Conservation (phyloP, 2,888 invertebrate genomes). For the Gari tellinella region DNA sequence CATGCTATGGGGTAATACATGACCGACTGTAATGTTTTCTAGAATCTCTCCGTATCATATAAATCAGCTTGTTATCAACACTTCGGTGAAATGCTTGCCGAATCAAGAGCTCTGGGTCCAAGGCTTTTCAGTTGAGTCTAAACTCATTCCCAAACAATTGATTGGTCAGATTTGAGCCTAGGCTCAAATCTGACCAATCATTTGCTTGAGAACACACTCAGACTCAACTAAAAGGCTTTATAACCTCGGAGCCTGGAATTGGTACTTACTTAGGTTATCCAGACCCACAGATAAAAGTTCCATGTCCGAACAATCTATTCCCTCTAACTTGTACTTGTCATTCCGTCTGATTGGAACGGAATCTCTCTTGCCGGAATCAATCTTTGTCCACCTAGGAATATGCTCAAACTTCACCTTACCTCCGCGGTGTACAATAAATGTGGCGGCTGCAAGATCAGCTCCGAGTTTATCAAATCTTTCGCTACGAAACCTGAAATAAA, state of each 20-base stretch:
- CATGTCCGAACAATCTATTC: slow-evolving; percentile 91
- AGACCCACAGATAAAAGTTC: slow-evolving; percentile 92
- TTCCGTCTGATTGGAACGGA: background rate
- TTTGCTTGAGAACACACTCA: too few species aligned
- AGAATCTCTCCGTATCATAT: too few species aligned
- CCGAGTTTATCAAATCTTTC: slow-evolving; percentile 86
- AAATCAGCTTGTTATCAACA: too few species aligned
- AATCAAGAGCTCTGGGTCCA: background rate
- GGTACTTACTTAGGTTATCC: slow-evolving; percentile 87
- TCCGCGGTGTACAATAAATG: slow-evolving; percentile 92
- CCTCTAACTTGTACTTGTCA: slow-evolving; percentile 87
- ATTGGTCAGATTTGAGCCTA: too few species aligned
- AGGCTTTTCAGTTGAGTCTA: too few species aligned
- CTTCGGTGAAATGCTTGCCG: too few species aligned
- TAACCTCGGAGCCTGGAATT: too few species aligned
- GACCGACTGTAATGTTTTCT: too few species aligned
- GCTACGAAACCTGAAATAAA: slow-evolving; percentile 74
- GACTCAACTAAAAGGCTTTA: too few species aligned
- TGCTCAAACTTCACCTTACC: slow-evolving; percentile 89
- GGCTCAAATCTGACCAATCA: too few species aligned
- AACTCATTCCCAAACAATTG: too few species aligned
- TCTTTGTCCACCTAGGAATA: slow-evolving; percentile 85
- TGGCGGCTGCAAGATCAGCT: slow-evolving; percentile 93
- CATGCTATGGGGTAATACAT: too few species aligned
- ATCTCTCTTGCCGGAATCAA: slow-evolving; percentile 84